phyloP scores from a whole-genome alignment of 2,113 vertebrate species.

The Amia ocellicauda region DNA sequence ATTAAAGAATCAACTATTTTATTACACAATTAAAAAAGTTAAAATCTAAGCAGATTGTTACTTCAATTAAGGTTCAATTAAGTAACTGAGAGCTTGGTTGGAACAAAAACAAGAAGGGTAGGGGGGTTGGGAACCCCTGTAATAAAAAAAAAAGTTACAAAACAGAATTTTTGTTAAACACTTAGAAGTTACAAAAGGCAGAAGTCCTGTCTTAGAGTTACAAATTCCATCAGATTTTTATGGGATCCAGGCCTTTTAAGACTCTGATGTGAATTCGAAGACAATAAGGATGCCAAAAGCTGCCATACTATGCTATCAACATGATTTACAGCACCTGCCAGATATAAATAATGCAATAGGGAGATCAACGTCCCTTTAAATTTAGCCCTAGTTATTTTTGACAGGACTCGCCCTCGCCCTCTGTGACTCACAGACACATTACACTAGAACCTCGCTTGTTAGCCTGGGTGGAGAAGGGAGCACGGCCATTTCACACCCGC shows the following conservation, averaged over 20 bases:
- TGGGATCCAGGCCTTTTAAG: not conserved
- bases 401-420: slow-evolving; percentile 26
- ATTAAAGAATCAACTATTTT: too few species aligned
- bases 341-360: slow-evolving; percentile 53
- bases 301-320: not conserved
- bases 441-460: not conserved
- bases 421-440: slow-evolving; percentile 32
- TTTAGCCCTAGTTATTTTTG: slow-evolving; percentile 55
- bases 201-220: too few species aligned
- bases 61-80: too few species aligned
- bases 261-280: not conserved
- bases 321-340: slow-evolving; percentile 13
- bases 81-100: too few species aligned
- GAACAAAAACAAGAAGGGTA: too few species aligned
- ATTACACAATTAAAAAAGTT: too few species aligned
- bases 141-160: too few species aligned
- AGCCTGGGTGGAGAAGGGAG: not conserved
- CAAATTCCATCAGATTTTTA: not conserved
- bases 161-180: too few species aligned
- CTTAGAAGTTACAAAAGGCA: too few species aligned
- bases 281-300: not conserved
- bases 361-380: slow-evolving; percentile 47
- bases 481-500: too few species aligned
- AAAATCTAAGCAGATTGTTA: too few species aligned
- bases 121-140: too few species aligned